Base-by-base conservation (phyloP, 2,888 invertebrate species). In the Sinotaia quadrata region DNA sequence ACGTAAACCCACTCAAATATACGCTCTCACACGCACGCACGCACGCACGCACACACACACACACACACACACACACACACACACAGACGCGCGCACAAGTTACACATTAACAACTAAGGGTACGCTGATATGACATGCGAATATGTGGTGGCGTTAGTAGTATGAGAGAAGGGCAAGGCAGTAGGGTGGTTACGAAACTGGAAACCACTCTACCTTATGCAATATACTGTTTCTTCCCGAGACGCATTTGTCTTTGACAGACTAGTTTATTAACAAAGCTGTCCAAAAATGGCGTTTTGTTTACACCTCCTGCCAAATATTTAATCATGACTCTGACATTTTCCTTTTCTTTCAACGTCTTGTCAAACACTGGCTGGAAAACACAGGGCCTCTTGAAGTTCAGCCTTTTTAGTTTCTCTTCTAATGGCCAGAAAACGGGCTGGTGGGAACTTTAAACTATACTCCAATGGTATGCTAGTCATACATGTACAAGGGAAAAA, bases 251-350 rank as follows among this genome's bases (percentile, higher is more conserved):
- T 31, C 51, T 27, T 31, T 54, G 54, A 54, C 54, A 54, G 54
- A 54, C 31, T 54, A 31, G 54, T 54, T 54, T 54, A 54, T 54
- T 54, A 54, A 54, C 54, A 54, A 54, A 54, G 21, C 54, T 54
- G 54, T 54, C 54, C 21, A 24, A 54, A 54, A 54, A 18, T 29
- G 54, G 27, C 24, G 31, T 24, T 31, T 31, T 54, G 54, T 54
- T 18, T 54, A 54, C 27, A 18, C 27, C 7, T 15, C 31, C 54
- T 54, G 54, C 54, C 54, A 54, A 54, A 54, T 54, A 54, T 54
- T 54, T 54, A 54, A 54, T 54, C 54, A 54, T 24, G 54, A 31
- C 54, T 54, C 54, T 27, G 54, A 54, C 54, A 54, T 54, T 29
- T 54, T 54, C 54, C 27, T 27, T 54, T 29, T 54, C 54, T 24